phyloP scores from a whole-genome alignment of 1,140 invertebrate genomes.

The Vollenhovia emeryi region DNA sequence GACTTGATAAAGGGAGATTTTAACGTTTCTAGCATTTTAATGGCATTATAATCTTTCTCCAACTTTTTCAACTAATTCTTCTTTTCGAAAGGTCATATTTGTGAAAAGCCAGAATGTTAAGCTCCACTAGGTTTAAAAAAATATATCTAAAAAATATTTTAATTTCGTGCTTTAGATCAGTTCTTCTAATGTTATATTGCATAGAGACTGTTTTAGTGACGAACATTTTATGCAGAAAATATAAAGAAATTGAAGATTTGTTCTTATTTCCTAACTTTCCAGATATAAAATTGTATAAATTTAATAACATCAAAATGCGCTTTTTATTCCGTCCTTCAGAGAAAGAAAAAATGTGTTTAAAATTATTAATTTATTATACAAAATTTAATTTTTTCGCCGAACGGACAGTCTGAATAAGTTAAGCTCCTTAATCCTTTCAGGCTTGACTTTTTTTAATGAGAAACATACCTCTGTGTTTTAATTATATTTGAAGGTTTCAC shows the following conservation, averaged over 20 bases:
- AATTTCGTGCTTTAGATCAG: background rate
- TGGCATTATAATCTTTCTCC: background rate
- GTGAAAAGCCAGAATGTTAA: background rate
- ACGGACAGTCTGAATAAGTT: background rate
- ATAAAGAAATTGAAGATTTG: background rate
- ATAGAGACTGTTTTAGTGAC: background rate
- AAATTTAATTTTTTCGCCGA: background rate
- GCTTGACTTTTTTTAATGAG: background rate
- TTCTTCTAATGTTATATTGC: background rate
- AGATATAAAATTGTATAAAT: slow-evolving; percentile 4
- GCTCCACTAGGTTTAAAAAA: background rate
- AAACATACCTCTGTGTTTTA: background rate
- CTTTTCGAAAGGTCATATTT: background rate
- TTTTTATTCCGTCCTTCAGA: background rate
- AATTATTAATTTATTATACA: too few relatives aligned
- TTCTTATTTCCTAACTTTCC: background rate
- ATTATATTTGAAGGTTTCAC: background rate
- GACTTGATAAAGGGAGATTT: background rate
- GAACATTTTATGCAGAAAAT: background rate
- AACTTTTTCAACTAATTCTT: background rate
- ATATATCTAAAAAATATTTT: slow-evolving; percentile 2
- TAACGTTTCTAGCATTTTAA: background rate
- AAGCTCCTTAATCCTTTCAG: background rate
- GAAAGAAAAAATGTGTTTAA: background rate
- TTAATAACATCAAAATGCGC: background rate